phyloP scores from a whole-genome alignment of 2,797 vertebrate genomes.

The Rhabdophis nuchalis region DNA sequence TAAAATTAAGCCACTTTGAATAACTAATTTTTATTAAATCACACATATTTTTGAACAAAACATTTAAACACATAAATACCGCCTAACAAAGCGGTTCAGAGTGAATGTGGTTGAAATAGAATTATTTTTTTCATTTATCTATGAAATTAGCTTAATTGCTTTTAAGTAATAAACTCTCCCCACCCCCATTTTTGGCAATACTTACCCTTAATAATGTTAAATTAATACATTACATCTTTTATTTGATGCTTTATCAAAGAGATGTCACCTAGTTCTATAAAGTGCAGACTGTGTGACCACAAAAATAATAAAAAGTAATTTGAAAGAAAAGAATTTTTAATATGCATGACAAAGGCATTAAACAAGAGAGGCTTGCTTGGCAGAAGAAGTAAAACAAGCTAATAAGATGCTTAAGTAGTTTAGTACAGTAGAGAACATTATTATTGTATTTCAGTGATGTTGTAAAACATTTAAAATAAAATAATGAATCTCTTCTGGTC shows the following conservation, averaged over 20 bases:
- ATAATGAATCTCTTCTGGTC: too few species aligned
- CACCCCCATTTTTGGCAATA: conserved; percentile 29
- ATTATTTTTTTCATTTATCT: conserved; percentile 47
- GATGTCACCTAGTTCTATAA: conserved; percentile 10
- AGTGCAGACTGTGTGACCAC: neutral
- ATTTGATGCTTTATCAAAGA: conserved; percentile 32
- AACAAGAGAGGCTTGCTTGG: conserved; percentile 4
- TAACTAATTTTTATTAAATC: neutral
- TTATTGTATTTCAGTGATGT: neutral
- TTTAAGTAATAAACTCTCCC: conserved; percentile 45
- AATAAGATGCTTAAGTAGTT: neutral
- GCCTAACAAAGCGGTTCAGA: conserved; percentile 22
- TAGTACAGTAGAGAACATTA: neutral
- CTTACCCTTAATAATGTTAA: conserved; percentile 38
- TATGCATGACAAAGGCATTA: conserved; percentile 12
- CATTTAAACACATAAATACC: neutral
- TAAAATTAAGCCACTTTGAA: neutral
- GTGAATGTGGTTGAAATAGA: conserved; percentile 36
- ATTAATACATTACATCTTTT: conserved; percentile 27
- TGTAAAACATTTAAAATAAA: neutral
- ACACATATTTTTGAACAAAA: conserved; percentile 9
- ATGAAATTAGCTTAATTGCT: conserved; percentile 53
- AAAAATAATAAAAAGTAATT: conserved; percentile 30
- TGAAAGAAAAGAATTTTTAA: neutral
- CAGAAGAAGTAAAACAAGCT: neutral